These are phyloP conservation scores for Drosophila aldrichi DNA, from an alignment of 2,888 invertebrate species.

Conservation along the genomic window DNA sequence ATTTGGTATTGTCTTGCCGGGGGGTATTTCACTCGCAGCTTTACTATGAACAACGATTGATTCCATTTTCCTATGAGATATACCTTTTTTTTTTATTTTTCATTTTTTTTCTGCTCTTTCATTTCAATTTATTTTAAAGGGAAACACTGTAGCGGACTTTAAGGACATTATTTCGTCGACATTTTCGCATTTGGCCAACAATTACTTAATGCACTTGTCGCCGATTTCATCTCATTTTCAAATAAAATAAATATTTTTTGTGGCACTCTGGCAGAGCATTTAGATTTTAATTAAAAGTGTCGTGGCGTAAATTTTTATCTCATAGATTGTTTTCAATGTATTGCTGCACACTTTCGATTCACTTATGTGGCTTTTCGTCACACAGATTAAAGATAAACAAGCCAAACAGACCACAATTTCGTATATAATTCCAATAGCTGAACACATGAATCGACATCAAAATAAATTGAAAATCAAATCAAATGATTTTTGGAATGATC, in stretches of 20 bases:
- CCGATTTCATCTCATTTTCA: neutral
- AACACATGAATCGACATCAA: neutral
- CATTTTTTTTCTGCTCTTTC: conserved; percentile 6
- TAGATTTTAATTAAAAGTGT: neutral
- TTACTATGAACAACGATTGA: conserved; percentile 54
- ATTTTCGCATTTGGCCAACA: conserved; percentile 13
- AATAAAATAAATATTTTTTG: neutral
- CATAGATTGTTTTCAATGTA: too few relatives aligned
- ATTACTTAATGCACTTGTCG: conserved; percentile 35
- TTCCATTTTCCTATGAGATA: conserved; percentile 45
- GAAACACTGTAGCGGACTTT: conserved; percentile 4
- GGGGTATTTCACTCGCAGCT: conserved; percentile 43
- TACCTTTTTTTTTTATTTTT: neutral
- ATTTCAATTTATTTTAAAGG: conserved; percentile 21
- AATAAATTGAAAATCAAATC: neutral
- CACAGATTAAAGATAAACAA: neutral
- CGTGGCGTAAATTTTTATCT: neutral
- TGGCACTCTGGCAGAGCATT: neutral
- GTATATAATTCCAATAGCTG: neutral
- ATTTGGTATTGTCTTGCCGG: conserved; percentile 60
- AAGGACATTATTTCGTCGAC: conserved; percentile 6
- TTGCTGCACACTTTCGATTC: neutral
- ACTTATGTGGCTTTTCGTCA: neutral
- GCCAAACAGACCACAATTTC: neutral
- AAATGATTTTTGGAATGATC: conserved; percentile 1